Conservation (phyloP, 1,140 invertebrate species). For the Monochamus saltuarius region DNA sequence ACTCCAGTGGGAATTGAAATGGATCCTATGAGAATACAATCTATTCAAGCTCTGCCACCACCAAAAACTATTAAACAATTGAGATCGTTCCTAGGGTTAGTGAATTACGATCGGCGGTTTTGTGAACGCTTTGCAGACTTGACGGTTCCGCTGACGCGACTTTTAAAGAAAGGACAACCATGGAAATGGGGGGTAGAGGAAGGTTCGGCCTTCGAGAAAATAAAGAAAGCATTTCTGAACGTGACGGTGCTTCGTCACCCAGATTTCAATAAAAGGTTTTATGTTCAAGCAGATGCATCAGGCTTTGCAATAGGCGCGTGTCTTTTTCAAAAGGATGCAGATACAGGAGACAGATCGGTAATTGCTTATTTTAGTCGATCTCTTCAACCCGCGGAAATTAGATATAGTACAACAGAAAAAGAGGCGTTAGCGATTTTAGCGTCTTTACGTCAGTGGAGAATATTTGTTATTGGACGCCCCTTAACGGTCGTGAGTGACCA, state of each 20-base stretch:
- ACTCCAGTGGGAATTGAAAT: constrained; percentile 30
- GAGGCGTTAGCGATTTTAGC: constrained; percentile 4
- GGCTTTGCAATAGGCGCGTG: constrained; percentile 1
- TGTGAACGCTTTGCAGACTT: constrained; percentile 34
- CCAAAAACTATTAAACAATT: constrained; percentile 28
- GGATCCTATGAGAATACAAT: constrained; percentile 14
- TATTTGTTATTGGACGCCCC: constrained; percentile 4
- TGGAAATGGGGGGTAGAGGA: too few species aligned
- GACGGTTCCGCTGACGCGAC: neutral
- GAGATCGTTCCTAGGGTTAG: constrained; percentile 14
- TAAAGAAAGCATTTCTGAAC: too few species aligned
- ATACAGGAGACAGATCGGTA: neutral
- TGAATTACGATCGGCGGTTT: constrained; percentile 43
- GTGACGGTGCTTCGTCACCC: neutral
- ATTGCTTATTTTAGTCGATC: constrained; percentile 1
- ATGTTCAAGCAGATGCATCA: constrained; percentile 7
- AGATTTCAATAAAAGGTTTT: constrained; percentile 2
- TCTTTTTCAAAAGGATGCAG: constrained; percentile 8
- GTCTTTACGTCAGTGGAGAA: constrained; percentile 9
- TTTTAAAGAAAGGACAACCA: too few species aligned
- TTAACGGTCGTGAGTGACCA: constrained; percentile 13
- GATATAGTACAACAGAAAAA: neutral
- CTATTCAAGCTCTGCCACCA: constrained; percentile 28
- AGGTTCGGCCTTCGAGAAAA: too few species aligned
- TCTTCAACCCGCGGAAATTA: neutral